phyloP scores from a whole-genome alignment of 2,113 vertebrate species.

The Colossoma macropomum region DNA sequence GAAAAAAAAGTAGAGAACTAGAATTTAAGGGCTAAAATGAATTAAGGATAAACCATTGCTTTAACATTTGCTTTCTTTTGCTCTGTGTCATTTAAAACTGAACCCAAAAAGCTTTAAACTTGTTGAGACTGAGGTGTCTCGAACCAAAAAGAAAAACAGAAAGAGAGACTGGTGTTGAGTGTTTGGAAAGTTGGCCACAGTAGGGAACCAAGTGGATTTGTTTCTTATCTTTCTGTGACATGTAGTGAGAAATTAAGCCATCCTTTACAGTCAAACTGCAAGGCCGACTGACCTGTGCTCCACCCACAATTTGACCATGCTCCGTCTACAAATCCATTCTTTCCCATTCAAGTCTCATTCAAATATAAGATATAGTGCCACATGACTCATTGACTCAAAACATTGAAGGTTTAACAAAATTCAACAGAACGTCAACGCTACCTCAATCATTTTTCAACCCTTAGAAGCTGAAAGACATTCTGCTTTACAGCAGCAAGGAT shows the following conservation, averaged over 20 bases:
- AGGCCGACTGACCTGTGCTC: neutral
- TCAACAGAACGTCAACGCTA: too few relatives aligned
- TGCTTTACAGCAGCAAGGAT: too few relatives aligned
- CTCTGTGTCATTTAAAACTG: slow-evolving; percentile 54
- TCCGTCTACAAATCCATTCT: neutral
- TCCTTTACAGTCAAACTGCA: neutral
- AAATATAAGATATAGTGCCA: too few relatives aligned
- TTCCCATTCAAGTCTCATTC: too few relatives aligned
- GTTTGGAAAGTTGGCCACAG: neutral
- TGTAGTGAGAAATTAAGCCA: neutral
- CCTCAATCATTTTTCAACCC: too few relatives aligned
- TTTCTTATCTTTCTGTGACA: neutral
- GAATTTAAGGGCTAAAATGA: slow-evolving; percentile 68
- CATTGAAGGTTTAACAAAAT: too few relatives aligned
- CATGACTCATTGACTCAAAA: too few relatives aligned
- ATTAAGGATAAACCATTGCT: slow-evolving; percentile 64
- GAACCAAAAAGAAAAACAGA: slow-evolving; percentile 51
- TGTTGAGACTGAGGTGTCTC: slow-evolving; percentile 53
- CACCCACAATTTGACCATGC: neutral
- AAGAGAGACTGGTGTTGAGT: slow-evolving; percentile 20
- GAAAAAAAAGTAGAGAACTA: slow-evolving; percentile 63
- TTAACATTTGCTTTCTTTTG: slow-evolving; percentile 65
- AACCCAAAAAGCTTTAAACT: slow-evolving; percentile 72
- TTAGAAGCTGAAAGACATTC: too few relatives aligned
- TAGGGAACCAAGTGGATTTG: slow-evolving; percentile 22